A percentile compares a stretch with the other conserved stretches of the same genome.
Conservation (phyloP, 2,888 invertebrate genomes). For the Drosophila prostipennis region DNA sequence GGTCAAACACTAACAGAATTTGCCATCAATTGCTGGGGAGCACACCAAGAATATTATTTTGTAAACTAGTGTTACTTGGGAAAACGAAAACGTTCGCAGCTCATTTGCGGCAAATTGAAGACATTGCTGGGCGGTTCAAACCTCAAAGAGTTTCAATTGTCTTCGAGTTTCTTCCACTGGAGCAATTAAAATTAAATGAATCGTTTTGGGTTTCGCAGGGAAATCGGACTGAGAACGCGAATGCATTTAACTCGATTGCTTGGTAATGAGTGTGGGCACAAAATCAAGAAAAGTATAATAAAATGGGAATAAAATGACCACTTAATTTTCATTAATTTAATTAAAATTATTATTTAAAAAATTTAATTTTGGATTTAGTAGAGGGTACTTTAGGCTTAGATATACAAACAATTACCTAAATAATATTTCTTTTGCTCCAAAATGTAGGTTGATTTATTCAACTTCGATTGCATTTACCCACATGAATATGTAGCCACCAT, state of each 20-base stretch:
- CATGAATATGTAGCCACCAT: conserved; percentile 13
- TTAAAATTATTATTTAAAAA: no score
- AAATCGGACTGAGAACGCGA: conserved; percentile 19
- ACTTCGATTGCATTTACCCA: background rate
- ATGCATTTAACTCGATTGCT: conserved; percentile 50
- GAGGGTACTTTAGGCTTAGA: no score
- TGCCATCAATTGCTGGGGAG: no score
- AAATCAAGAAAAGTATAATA: no score
- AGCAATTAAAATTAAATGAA: conserved; percentile 74
- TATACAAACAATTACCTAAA: no score
- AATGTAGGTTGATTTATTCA: background rate
- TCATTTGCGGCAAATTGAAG: conserved; percentile 34
- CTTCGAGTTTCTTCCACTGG: conserved; percentile 22
- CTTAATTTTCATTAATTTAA: no score
- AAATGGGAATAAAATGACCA: no score
- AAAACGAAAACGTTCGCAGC: conserved; percentile 25
- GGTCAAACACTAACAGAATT: no score
- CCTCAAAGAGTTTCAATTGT: conserved; percentile 29
- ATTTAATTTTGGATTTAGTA: no score
- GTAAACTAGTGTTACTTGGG: no score
- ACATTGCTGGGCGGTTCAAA: conserved; percentile 7
- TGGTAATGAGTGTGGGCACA: conserved; percentile 46
- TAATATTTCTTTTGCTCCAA: no score
- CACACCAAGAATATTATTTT: no score
- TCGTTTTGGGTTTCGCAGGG: conserved; percentile 24